Evolutionary conservation across 1,140 invertebrate genomes (phyloP), one percentile per base, ranked within the genome.

Genomic region (Drosophila cardini): DNA sequence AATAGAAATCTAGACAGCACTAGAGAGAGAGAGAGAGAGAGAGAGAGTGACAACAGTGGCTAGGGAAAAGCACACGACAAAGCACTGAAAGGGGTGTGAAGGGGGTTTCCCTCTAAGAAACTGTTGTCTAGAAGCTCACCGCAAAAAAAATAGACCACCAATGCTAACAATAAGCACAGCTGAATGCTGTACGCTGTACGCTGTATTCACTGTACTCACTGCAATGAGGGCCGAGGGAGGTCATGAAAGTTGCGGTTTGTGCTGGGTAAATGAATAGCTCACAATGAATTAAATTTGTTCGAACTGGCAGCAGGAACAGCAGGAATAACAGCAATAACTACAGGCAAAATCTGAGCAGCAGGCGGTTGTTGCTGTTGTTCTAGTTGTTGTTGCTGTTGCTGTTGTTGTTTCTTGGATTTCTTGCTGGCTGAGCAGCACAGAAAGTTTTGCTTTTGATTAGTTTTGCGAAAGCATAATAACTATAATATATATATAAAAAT

Each of bases 271-370:
- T 79, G 61, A 87, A 86, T 87, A 76, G 71, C 69, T 70, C 57
- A 82, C 82, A 86, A 82, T 79, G 70, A 79, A 62, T 78, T 72
- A 62, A 86, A 84, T 85, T 84, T 85, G 72, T 84, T 73, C 67
- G 61, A 73, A 53, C 69, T 61, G 38, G 30, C 38, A 67, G 40
- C 16, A 26, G 6, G 56, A 26, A 15, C 40, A 69, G 58, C 11
- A 38, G 30, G 36, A 18, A 11, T 4, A 26, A 4, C 16, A 8
- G 10, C 18, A 30, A 43, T 13, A 5, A 26, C 21, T 26, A 26
- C 21, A 26, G 21, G 21, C 4, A 26, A 42, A 56, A 40, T 16
- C 36, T 10, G 1, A 53, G 50, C 67, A 74, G 72, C 76, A 58
- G 67, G 30, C 64, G 68, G 57, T 53, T 61, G 43, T 60, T 40